Percentiles rank a stretch among this genome's conserved stretches.
These are phyloP conservation scores for Pristionchus mayeri DNA, from an alignment of 2,888 invertebrate genomes.

Conservation along the genomic window DNA sequence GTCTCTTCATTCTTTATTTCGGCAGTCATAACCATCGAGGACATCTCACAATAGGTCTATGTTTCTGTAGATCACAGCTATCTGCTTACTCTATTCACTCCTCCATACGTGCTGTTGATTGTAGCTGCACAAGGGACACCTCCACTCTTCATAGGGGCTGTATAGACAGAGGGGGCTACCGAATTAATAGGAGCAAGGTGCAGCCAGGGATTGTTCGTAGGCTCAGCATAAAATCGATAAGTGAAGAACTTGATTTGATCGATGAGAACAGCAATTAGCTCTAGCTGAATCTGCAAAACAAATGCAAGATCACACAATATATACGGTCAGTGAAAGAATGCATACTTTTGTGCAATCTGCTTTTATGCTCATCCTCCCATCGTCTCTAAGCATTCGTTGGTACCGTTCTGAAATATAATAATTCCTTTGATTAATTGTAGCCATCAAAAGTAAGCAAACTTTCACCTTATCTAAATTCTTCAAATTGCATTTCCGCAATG, in stretches of 20 bases:
- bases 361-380: constrained; percentile 10
- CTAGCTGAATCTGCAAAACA: constrained; percentile 29
- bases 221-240: constrained; percentile 46
- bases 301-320: neutral
- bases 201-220: constrained; percentile 46
- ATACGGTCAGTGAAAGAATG: neutral
- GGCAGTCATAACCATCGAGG: neutral
- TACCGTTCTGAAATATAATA: constrained; percentile 27
- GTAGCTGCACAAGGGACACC: neutral
- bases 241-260: constrained; percentile 40
- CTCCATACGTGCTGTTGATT: neutral
- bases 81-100: neutral
- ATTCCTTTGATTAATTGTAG: neutral
- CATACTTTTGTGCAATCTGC: constrained; percentile 29
- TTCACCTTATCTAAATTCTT: too few relatives aligned
- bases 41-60: neutral
- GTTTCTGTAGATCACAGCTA: too few relatives aligned
- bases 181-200: constrained; percentile 42
- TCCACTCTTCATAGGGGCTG: neutral
- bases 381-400: constrained; percentile 41
- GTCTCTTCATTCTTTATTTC: neutral
- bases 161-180: constrained; percentile 39
- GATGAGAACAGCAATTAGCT: neutral
- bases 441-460: neutral
- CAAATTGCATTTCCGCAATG: too few relatives aligned